Evolutionary conservation across 2,797 vertebrate genomes (phyloP), one percentile per base, ranked within the genome.

Genomic region (Taenioides sp.): DNA sequence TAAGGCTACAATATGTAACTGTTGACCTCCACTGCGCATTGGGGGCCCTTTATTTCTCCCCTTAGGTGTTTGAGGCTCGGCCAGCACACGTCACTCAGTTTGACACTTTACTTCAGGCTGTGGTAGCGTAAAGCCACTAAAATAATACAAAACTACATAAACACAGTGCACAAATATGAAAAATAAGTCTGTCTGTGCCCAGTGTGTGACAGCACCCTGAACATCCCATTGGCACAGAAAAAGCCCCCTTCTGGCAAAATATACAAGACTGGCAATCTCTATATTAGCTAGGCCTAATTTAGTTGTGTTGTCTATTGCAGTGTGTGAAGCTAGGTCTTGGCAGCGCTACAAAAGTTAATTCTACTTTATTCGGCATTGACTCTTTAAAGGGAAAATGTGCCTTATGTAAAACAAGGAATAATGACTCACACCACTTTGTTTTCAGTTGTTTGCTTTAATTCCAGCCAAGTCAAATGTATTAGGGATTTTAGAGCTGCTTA

Each of bases 81-180:
- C 78, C 70, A 65, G 50, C 67, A 62, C 74, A 72, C 89, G 88
- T 87, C 90, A 91, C 70, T 91, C 89, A 90, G 57, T 67, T 76
- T 92, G 87, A 92, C 81, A 71, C 76, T 81, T 47, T 78, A 74
- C 89, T 84, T 17, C 74, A 77, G 84, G 90, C 85, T 17, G 68
- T 54, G 50, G 69, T 43, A 83, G 77, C 80, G 72, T 43, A 60
- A 74, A 77, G 70, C 28, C 80, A 70, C 50, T 58, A 34, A 83
- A 75, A 69, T 4, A 52, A 76, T 73, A 58, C 68, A n/a, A 71
- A 69, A 73, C 72, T 7, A 55, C 37, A 80, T 11, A 75, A 54
- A 74, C 54, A 73, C 40, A 40, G 37, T 64, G 31, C 55, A 37
- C 43, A 23, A 37, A 65, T 67, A 55, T 20, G 28, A 71, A 23